Evolutionary conservation across 2,113 vertebrate species (phyloP), one percentile per base, ranked within the genome.

Genomic region (Sitta europaea): DNA sequence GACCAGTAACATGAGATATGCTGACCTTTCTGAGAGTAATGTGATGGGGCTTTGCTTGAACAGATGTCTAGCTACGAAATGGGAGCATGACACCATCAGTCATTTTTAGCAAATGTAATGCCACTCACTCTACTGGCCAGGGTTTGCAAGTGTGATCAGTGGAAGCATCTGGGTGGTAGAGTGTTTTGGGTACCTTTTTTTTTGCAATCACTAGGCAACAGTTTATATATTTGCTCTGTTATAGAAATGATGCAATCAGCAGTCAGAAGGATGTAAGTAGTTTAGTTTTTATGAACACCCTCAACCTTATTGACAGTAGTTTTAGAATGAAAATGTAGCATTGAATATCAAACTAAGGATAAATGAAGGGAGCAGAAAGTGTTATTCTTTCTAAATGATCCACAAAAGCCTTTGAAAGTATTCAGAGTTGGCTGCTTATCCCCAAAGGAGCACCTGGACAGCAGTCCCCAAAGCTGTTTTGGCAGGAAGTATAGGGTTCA

Each of bases 1-100:
- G 80, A 92, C 71, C 75, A 20, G 98, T 97, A 97, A 98, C 61
- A 61, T 89, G 97, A 98, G 86, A 97, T 62, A 42, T 93, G 24
- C 91, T 98, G 98, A 98, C 98, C 98, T 98, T 98, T 98, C 97
- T 96, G 96, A 98, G 96, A 97, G 98, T 97, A 97, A 96, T 97
- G 95, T 86, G 65, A 75, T 38, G 90, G 96, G 95, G 91, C 86
- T 97, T 97, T 97, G 88, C 97, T 76, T 66, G 93, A 96, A 73
- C 97, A 98, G 96, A 97, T 97, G 97, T 96, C 97, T 86, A 85
- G 84, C 82, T 88, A 93, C 57, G 82, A 79, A 63, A 83, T 19
- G 72, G 91, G 95, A 96, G 92, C 97, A 96, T 94, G 97, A 91
- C 95, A 95, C 95, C 90, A 73, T 97, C 96, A 92, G 97, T 98